Evolutionary conservation across 2,797 vertebrate species (phyloP), one percentile per base, ranked within the genome.

Genomic region (Bradypodion pumilum): DNA sequence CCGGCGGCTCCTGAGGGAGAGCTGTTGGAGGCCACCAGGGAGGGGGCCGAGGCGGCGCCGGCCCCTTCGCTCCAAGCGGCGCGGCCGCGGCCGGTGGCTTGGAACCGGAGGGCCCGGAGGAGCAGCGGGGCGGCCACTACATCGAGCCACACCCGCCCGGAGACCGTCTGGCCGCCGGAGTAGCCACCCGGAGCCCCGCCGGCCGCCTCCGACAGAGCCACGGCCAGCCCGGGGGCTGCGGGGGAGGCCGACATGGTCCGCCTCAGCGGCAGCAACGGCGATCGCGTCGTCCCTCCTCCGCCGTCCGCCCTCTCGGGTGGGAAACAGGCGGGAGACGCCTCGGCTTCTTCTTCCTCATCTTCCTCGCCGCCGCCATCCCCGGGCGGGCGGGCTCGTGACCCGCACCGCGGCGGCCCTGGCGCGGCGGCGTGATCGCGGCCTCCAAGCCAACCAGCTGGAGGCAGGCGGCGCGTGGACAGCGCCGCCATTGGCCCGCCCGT

Each of bases 111-210:
- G 4, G 90, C 88, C 32, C 93, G 83, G 9, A 96, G 90, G 72
- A 90, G 74, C 85, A 94, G 89, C 32, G 91, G 90, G 52, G 89
- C 92, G 44, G 90, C 83, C 32, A 94, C 89, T 88, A n/a, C n/a
- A n/a, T 96, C 95, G 84, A 97, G 90, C 88, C 93, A 75, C 91
- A 97, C 95, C 65, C 93, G 94, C 19, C 97, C 97, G 9, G 94
- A 93, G 78, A 97, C 95, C 8, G 92, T 88, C 86, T 97, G 95
- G 27, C 96, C 96, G 68, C 93, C 91, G 27, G 93, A 89, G 82
- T 96, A 97, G 46, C 94, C 91, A 83, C 82, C 73, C n/a, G n/a
- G n/a, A 32, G 66, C 87, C 13, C 86, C 86, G 40, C 86, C 91
- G 85, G 92, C 94, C 76, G 94, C 91, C 1, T 94, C 92, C 73